A percentile compares a stretch with the other conserved stretches of the same genome.
phyloP scores from a whole-genome alignment of 2,888 invertebrate species.

The Blastobasis lacticolella region DNA sequence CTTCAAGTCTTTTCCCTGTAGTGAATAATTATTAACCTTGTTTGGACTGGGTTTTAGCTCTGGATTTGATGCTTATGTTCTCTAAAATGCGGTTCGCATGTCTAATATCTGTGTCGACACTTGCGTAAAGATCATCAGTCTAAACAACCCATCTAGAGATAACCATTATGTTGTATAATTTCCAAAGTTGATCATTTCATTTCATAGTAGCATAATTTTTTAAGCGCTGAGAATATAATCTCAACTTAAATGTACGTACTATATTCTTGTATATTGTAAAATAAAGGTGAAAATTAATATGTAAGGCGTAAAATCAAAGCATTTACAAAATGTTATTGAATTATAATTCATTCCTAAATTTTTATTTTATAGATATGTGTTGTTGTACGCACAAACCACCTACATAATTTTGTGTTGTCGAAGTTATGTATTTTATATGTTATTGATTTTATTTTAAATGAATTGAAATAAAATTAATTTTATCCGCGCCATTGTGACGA shows the following conservation, averaged over 20 bases:
- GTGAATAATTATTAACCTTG: too few relatives aligned
- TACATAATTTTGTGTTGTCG: constrained; percentile 21
- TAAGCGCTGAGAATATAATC: constrained; percentile 48
- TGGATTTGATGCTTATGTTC: too few relatives aligned
- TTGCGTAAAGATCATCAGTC: too few relatives aligned
- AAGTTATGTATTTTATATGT: constrained; percentile 27
- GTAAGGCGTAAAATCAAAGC: constrained; percentile 21
- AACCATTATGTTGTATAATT: constrained; percentile 18
- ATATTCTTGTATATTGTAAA: constrained; percentile 69
- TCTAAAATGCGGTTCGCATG: too few relatives aligned
- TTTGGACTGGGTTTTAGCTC: too few relatives aligned
- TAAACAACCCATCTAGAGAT: too few relatives aligned
- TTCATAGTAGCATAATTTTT: constrained; percentile 15
- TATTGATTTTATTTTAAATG: constrained; percentile 34
- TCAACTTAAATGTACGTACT: constrained; percentile 50
- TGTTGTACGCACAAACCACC: constrained; percentile 45
- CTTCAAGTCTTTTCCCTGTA: too few relatives aligned
- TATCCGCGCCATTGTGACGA: constrained; percentile 40
- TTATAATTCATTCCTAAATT: constrained; percentile 35
- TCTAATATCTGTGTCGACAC: too few relatives aligned
- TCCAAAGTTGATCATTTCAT: constrained; percentile 18
- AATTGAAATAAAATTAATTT: constrained; percentile 38
- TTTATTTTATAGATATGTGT: constrained; percentile 21
- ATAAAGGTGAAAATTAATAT: constrained; percentile 35
- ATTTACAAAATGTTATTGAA: constrained; percentile 23